Conservation (phyloP, 2,797 vertebrate genomes). For the Heliangelus exortis region DNA sequence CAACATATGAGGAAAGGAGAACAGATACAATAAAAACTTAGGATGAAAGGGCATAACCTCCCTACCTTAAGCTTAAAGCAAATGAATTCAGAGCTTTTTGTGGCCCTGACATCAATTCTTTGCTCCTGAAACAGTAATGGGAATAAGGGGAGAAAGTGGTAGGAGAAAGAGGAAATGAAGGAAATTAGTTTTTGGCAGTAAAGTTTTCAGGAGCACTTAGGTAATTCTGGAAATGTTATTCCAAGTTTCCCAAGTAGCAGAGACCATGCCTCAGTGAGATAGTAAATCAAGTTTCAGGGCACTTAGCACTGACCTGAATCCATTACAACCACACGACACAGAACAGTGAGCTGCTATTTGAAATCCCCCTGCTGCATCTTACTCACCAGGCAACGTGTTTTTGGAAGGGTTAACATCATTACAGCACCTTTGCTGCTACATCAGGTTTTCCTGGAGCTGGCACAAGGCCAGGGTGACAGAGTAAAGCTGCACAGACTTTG, state of each 20-base stretch:
- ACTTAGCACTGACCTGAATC: background rate
- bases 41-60: background rate
- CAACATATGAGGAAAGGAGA: background rate
- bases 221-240: slow-evolving; percentile 16
- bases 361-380: background rate
- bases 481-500: background rate
- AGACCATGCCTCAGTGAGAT: background rate
- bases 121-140: slow-evolving; percentile 18
- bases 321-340: background rate
- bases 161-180: slow-evolving; percentile 27
- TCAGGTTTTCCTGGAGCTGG: background rate
- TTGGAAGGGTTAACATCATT: background rate
- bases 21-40: background rate
- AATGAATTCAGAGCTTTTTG: background rate
- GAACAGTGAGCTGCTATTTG: background rate
- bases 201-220: slow-evolving; percentile 27
- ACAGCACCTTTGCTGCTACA: background rate
- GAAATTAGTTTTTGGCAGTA: slow-evolving; percentile 41
- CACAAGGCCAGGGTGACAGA: accelerated
- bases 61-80: background rate
- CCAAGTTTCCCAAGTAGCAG: background rate
- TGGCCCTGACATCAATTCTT: slow-evolving; percentile 15
- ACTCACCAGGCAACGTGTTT: background rate
- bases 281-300: slow-evolving; percentile 38
- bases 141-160: slow-evolving; percentile 6